Percentiles rank a stretch among this genome's conserved stretches.
These are phyloP conservation scores for Platyscapa corneri DNA, from an alignment of 1,140 invertebrate species.

Conservation along the genomic window DNA sequence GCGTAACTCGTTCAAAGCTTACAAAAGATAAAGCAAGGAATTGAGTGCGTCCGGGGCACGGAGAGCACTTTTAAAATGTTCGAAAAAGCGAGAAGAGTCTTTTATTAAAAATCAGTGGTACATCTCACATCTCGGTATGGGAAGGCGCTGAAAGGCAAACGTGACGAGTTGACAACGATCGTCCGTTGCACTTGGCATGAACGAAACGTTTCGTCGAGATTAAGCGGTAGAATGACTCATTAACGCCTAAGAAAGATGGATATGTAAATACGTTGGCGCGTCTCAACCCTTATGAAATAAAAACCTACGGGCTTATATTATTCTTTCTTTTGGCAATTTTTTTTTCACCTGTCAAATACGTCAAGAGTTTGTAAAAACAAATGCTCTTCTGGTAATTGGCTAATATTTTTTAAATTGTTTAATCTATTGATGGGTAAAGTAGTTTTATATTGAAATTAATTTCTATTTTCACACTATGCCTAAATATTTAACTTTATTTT, in stretches of 20 bases:
- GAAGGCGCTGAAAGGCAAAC: constrained; percentile 28
- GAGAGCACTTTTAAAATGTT: not conserved
- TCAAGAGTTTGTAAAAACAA: too few species aligned
- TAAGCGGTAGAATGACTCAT: constrained; percentile 32
- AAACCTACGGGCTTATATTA: not conserved
- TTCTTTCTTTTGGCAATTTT: too few species aligned
- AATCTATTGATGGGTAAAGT: too few species aligned
- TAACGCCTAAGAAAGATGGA: constrained; percentile 49
- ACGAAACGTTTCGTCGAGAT: constrained; percentile 15
- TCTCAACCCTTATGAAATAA: not conserved
- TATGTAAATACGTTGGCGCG: not conserved
- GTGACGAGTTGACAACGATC: constrained; percentile 38
- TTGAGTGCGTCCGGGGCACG: not conserved
- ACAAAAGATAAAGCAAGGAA: not conserved
- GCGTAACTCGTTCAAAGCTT: not conserved
- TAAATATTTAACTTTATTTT: too few species aligned
- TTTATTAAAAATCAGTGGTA: not conserved
- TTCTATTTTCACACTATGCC: too few species aligned
- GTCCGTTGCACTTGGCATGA: constrained; percentile 7
- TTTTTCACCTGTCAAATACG: too few species aligned
- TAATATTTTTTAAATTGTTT: too few species aligned
- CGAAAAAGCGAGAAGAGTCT: not conserved
- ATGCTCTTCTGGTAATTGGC: too few species aligned
- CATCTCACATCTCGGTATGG: not conserved
- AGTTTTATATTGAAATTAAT: too few species aligned